Base-by-base conservation (phyloP, 1,140 invertebrate genomes). In the Monochamus saltuarius region DNA sequence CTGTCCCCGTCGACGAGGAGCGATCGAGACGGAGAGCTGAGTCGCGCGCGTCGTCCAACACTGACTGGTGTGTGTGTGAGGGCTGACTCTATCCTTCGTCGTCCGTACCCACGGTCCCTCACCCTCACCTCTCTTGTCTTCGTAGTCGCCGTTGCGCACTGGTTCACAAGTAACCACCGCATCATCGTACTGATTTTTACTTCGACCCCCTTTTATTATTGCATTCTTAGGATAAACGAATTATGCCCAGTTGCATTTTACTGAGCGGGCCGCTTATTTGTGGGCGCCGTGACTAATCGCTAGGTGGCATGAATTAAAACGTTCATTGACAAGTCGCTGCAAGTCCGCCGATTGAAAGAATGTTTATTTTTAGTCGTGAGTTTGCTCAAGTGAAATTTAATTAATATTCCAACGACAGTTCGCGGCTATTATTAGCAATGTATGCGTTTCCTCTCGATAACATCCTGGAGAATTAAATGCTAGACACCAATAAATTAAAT, bases 181-280 rank as follows among this genome's bases (percentile, higher is more conserved):
- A 74, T 70, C 70, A 71, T 62, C 66, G 69, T 75, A 72, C 73
- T 75, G 73, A 75, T 75, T 75, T 75, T 73, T 73, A 69, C 58
- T 59, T 62, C 61, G 56, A 63, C 55, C 50, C 40, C 38, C 60
- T 69, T 62, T 68, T 66, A 65, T 67, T 67, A 67, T 59, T 64
- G 56, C 62, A 57, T 50, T 57, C 56, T 57, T 57, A 47, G 34
- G 35, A 37, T 57, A 49, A 49, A 36, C 42, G 45, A 57, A 49
- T 57, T 49, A 57, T 57, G 47, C 13, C 47, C 36, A 37, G 43
- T 46, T 49, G 45, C 56, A 50, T 13, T 42, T 42, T 3, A 3
- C 7, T n/a, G 16, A n/a, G 16, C 16, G 17, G 43, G 43, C 17
- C 11, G n/a, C 22, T 46, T 46, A 19, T 46, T 46, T 46, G 43